Evolutionary conservation across 1,140 invertebrate species (phyloP).

Genomic region (Spodoptera frugiperda): DNA sequence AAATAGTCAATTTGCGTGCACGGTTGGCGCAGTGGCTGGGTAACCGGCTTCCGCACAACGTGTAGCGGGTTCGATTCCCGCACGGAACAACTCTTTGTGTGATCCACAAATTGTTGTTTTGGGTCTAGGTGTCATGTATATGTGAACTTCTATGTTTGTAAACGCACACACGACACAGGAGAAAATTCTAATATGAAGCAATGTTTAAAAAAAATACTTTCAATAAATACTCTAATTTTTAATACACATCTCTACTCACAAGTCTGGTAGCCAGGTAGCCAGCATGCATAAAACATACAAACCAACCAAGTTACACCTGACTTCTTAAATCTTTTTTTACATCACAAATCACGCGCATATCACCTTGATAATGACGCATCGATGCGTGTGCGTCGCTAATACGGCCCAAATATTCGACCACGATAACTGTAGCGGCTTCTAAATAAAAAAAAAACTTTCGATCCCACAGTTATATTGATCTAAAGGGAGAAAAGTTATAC

Average conservation of each 20-base stretch:
- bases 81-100: too few relatives aligned
- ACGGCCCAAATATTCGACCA: conserved; percentile 50
- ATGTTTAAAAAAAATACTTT: too few relatives aligned
- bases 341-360: conserved; percentile 33
- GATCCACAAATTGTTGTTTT: too few relatives aligned
- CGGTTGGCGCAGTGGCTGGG: too few relatives aligned
- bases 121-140: too few relatives aligned
- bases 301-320: conserved; percentile 1
- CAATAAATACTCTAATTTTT: too few relatives aligned
- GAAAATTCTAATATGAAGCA: too few relatives aligned
- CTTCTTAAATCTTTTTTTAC: conserved; percentile 21
- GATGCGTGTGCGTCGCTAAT: conserved; percentile 43
- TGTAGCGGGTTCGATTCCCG: too few relatives aligned
- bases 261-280: background rate
- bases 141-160: too few relatives aligned
- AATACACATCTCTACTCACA: background rate
- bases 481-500: background rate
- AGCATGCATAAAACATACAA: background rate
- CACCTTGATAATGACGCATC: conserved; percentile 40
- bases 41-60: too few relatives aligned
- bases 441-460: conserved; percentile 57
- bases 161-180: too few relatives aligned
- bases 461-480: conserved; percentile 21
- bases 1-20: too few relatives aligned
- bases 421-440: conserved; percentile 60